Evolutionary conservation across 2,888 invertebrate genomes (phyloP), one percentile per base, ranked within the genome.

Genomic region (Hydrotaea cyrtoneurina): DNA sequence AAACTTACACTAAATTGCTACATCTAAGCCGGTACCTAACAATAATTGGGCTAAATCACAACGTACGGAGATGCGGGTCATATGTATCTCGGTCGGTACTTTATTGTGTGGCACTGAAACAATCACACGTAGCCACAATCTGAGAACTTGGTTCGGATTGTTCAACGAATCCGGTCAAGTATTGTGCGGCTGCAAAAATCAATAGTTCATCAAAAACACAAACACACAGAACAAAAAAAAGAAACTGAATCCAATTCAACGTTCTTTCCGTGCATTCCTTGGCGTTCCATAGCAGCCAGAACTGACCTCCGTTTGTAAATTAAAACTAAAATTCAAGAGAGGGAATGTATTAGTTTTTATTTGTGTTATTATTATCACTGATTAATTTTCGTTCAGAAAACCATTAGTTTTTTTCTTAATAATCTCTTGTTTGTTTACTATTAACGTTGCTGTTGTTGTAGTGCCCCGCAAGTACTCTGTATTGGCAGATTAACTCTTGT

Each of bases 351-450:
- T 43, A 50, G 13, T n/a, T 50, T n/a, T 43, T 50, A n/a, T 50
- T 50, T 13, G 50, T 2, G 50, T 59, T 19, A 23, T 59, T 57
- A n/a, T n/a, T 59, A 5, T 59, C 23, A 23, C 31, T 31, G 59
- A 59, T 59, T 59, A 59, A 59, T 59, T 26, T 59, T 59, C 59
- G 59, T 23, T 59, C 26, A 26, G 59, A 59, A 59, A 59, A 59
- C 59, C 26, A 59, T 59, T 53, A 64, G 17, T 26, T 71, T 71
- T 71, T 71, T 71, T 17, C 17, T 66, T 69, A 69, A 69, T 69
- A 46, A 50, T 69, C 69, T 69, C n/a, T 69, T 69, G 69, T 21
- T 69, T 23, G 15, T 46, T 71, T 53, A 26, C 10, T 39, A 31
- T 39, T 8, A 39, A 8, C 13, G 11, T 8, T 26, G 31, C 13